Conservation (phyloP, 2,113 vertebrate genomes). For the Fulmarus glacialis region DNA sequence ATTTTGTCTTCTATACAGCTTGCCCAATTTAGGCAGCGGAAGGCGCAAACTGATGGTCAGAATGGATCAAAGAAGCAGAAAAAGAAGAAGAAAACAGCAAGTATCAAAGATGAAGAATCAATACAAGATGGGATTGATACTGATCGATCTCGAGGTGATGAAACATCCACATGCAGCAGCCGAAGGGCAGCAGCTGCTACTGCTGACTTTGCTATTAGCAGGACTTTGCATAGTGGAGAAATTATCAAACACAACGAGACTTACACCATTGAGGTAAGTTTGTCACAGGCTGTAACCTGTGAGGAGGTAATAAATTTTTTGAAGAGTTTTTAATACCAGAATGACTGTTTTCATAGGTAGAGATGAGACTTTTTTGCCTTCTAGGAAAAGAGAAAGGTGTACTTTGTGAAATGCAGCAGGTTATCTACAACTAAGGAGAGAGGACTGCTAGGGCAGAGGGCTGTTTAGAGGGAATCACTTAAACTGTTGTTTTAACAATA, state of each 20-base stretch:
- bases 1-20: constrained; percentile 78
- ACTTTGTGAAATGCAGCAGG: neutral
- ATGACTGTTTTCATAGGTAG: neutral
- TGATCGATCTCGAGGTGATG: constrained; percentile 68
- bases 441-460: neutral
- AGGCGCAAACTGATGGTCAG: constrained; percentile 88
- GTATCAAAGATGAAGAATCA: constrained; percentile 72
- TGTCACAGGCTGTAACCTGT: neutral
- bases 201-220: constrained; percentile 78
- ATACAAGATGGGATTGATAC: constrained; percentile 66
- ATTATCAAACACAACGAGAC: constrained; percentile 80
- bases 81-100: constrained; percentile 84
- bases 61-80: constrained; percentile 86
- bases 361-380: neutral
- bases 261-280: constrained; percentile 87
- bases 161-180: constrained; percentile 53
- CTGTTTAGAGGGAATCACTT: neutral
- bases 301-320: neutral
- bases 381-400: neutral
- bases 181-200: constrained; percentile 63
- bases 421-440: neutral
- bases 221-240: constrained; percentile 83
- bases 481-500: neutral
- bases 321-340: neutral
- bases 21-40: constrained; percentile 92